Base-by-base conservation (phyloP, 2,797 vertebrate species). In the Mormyrops attenuatus region DNA sequence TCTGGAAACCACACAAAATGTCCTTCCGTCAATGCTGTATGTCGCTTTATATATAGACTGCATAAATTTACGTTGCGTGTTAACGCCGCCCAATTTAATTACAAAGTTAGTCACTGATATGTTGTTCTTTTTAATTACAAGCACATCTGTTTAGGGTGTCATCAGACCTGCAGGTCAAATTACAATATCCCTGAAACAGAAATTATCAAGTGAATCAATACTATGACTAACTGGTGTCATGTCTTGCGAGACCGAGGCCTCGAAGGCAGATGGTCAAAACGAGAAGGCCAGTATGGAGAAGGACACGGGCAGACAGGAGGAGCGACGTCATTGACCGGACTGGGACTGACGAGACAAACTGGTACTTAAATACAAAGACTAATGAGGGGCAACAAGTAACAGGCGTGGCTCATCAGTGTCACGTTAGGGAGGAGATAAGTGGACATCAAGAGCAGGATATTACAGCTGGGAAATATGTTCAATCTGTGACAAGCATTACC, bases 1-100 rank as follows among this genome's bases (percentile, higher is more conserved):
- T 86, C 57, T 85, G 57, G 53, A 89, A 86, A 89, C 44, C 44
- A 38, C 20, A n/a, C 57, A 86, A 34, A 30, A 89, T 41, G n/a
- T 1, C 53, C 17, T 47, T 85, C 50, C n/a, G 17, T 47, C 20
- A 82, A 52, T 17, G 17, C 44, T 69, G 53, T 60, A n/a, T 1
- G 15, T 63, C 49, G 9, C 41, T 26, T 26, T 86, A 52, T 66
- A 69, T 50, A 84, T 30, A 82, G 53, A 22, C 73, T 49, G 57
- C n/a, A 49, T 44, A 53, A 44, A 89, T 26, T 60, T 52, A 22
- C 57, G 50, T 53, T 30, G 52, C 63, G 15, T 57, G 34, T 34
- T 63, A 22, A 85, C 9, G n/a, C 15, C 20, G 11, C 17, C 66
- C 8, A 38, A n/a, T 85, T 85, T 47, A 53, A 57, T 47, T 11